These are phyloP conservation scores for Hypotaenidia okinawae DNA, from an alignment of 2,797 vertebrate species.

Conservation along the genomic window DNA sequence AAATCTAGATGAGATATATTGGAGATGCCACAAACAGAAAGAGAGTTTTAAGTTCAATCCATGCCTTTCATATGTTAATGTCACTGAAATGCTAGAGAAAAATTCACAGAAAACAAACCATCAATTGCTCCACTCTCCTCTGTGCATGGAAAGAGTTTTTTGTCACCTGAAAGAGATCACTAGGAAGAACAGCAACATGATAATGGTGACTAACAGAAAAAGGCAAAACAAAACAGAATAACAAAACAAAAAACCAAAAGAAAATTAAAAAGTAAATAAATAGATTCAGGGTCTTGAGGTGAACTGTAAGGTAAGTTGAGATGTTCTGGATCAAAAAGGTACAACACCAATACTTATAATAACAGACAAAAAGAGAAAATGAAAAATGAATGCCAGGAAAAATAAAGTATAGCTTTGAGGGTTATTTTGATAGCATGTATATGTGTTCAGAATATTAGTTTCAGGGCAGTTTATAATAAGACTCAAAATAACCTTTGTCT, in stretches of 20 bases:
- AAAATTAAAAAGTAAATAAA: background rate
- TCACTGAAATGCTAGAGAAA: background rate
- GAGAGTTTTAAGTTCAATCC: background rate
- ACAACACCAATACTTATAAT: rapidly evolving
- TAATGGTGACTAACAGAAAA: background rate
- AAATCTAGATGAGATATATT: background rate
- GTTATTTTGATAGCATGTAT: background rate
- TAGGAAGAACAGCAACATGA: background rate
- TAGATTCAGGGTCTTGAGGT: background rate
- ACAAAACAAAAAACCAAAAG: background rate
- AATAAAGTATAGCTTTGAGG: background rate
- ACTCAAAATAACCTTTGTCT: background rate
- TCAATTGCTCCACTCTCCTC: background rate
- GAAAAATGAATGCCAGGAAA: background rate
- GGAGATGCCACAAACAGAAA: background rate
- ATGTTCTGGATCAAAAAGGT: background rate
- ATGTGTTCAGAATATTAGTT: background rate
- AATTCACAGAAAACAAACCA: background rate
- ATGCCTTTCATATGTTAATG: background rate
- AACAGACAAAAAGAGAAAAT: background rate
- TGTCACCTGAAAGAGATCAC: background rate
- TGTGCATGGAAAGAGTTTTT: background rate
- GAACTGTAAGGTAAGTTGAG: background rate
- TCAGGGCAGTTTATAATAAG: background rate
- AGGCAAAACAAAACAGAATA: background rate